Conservation (phyloP, 64 coral and sea anemone genomes). For the Stichodactyla helianthus region DNA sequence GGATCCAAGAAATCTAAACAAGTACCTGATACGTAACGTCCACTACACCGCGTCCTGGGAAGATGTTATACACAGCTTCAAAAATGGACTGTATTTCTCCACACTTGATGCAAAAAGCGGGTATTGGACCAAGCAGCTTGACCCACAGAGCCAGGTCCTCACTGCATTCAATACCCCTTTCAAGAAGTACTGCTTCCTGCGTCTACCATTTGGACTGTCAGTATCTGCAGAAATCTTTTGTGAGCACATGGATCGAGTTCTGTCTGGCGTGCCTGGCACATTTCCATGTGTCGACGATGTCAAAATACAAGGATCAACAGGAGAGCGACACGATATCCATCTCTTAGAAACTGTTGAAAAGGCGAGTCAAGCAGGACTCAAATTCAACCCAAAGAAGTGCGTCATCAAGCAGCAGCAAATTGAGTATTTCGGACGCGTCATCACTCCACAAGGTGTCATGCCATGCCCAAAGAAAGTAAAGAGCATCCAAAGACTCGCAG, state of each 20-base stretch:
- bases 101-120: slow-evolving; percentile 57
- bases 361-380: slow-evolving; percentile 41
- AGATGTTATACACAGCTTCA: slow-evolving; percentile 33
- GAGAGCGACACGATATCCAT: background rate
- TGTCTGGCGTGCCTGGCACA: background rate
- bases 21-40: too few species aligned
- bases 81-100: slow-evolving; percentile 47
- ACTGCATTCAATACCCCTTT: slow-evolving; percentile 8
- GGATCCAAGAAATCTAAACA: background rate
- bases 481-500: slow-evolving; percentile 16
- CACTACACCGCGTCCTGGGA: slow-evolving; percentile 15
- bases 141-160: slow-evolving; percentile 57
- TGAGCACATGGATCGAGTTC: background rate
- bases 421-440: slow-evolving; percentile 71
- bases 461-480: slow-evolving; percentile 66
- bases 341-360: slow-evolving; percentile 47
- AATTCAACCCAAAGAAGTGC: slow-evolving; percentile 68
- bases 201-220: background rate
- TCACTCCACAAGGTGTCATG: slow-evolving; percentile 56
- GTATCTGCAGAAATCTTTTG: background rate
- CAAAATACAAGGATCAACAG: background rate
- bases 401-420: slow-evolving; percentile 56
- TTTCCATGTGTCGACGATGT: slow-evolving; percentile 37
- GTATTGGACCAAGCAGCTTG: slow-evolving; percentile 66
- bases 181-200: background rate